Conservation (phyloP, 2,797 vertebrate species). For the Parauchenoglanis ngamensis region DNA sequence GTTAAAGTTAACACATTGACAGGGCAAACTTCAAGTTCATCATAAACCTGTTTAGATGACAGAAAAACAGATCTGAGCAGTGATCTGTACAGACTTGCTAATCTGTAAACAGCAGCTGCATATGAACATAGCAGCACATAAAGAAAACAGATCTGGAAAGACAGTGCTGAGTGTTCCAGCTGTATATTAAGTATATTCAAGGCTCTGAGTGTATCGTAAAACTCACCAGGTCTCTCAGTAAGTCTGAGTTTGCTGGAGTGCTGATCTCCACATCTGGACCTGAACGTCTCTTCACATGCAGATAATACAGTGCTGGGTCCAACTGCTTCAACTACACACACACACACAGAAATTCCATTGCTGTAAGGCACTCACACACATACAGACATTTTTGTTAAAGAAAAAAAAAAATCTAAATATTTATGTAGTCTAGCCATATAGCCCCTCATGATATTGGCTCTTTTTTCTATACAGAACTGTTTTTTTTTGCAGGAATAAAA, state of each 20-base stretch:
- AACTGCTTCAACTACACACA: conserved; percentile 53
- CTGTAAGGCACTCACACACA: not conserved
- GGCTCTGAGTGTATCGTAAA: not conserved
- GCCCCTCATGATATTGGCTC: too few species aligned
- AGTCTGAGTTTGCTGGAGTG: conserved; percentile 50
- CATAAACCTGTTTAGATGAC: conserved; percentile 57
- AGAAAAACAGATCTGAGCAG: not conserved
- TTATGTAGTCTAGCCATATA: too few species aligned
- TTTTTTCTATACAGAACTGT: too few species aligned
- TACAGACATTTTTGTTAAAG: too few species aligned
- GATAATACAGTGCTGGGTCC: conserved; percentile 54
- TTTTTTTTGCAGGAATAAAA: too few species aligned
- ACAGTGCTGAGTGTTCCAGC: not conserved
- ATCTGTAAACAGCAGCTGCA: not conserved
- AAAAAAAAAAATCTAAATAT: too few species aligned
- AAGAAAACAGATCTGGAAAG: not conserved
- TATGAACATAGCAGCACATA: not conserved
- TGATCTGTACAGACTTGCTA: not conserved
- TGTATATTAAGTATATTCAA: not conserved
- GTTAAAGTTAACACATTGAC: conserved; percentile 56
- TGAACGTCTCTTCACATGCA: conserved; percentile 50
- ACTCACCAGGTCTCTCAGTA: conserved; percentile 60
- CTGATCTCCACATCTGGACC: conserved; percentile 52
- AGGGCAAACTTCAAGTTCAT: conserved; percentile 67
- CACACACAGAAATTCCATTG: not conserved